These are phyloP conservation scores for Cyrtodaria siliqua DNA, from an alignment of 2,888 invertebrate species.

Conservation along the genomic window DNA sequence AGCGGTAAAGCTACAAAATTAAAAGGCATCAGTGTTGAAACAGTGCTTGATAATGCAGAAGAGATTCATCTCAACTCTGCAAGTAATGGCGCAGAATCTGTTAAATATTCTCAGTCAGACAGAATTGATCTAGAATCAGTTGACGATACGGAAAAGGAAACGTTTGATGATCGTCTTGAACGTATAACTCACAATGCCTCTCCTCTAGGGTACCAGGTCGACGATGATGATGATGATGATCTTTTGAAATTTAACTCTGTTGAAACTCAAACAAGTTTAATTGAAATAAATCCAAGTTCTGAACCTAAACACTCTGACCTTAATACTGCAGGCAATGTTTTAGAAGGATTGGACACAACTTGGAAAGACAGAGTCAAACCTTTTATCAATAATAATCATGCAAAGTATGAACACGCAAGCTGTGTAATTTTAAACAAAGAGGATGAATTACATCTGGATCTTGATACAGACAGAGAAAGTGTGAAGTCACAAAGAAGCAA, in stretches of 20 bases:
- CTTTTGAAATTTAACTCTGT: slow-evolving; percentile 33
- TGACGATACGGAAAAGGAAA: no score
- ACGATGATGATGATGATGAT: no score
- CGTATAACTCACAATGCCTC: no score
- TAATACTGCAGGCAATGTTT: slow-evolving; percentile 12
- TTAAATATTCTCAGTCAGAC: no score
- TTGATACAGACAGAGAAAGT: slow-evolving; percentile 25
- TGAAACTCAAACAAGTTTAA: slow-evolving; percentile 62
- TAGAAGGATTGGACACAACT: slow-evolving; percentile 24
- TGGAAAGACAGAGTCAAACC: slow-evolving; percentile 40
- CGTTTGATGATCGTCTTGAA: no score
- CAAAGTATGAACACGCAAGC: background rate
- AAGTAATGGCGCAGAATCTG: no score
- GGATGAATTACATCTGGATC: slow-evolving; percentile 32
- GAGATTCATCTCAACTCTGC: no score
- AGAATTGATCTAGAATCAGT: no score
- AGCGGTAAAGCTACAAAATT: no score
- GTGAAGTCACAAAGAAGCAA: background rate
- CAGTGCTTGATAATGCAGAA: no score
- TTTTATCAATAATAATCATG: slow-evolving; percentile 19
- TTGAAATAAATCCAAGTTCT: slow-evolving; percentile 20
- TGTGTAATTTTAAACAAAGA: background rate
- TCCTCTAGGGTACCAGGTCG: background rate
- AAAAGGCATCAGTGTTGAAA: no score
- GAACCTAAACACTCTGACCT: background rate